Conservation (phyloP, 2,888 invertebrate genomes). For the Camptogramma bilineatum region DNA sequence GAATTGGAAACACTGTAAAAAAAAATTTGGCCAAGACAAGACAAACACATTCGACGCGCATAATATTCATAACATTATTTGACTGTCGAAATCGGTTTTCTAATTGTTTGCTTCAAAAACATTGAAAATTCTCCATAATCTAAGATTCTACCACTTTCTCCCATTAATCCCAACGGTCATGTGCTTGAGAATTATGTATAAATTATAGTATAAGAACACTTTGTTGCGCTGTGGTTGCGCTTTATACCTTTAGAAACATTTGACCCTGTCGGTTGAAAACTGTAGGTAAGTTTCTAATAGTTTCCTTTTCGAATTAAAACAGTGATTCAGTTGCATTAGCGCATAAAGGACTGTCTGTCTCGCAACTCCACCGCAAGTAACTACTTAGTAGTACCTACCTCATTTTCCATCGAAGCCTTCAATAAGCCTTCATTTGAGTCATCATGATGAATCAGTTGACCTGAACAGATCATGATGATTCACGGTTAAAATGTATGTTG, state of each 20-base stretch:
- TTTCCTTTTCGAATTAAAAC: slow-evolving; percentile 27
- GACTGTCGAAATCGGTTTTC: background rate
- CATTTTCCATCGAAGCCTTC: slow-evolving; percentile 41
- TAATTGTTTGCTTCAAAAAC: background rate
- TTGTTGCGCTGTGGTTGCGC: slow-evolving; percentile 8
- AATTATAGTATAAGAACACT: background rate
- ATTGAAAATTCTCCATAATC: background rate
- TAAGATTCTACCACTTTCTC: background rate
- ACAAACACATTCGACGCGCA: background rate
- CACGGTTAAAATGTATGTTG: slow-evolving; percentile 32
- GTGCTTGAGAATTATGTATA: background rate
- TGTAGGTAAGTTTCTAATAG: slow-evolving; percentile 29
- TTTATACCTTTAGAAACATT: slow-evolving; percentile 7
- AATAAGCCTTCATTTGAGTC: slow-evolving; percentile 40
- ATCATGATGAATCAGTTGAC: slow-evolving; percentile 42
- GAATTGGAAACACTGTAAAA: too few relatives aligned
- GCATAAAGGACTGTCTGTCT: slow-evolving; percentile 47
- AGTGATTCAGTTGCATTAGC: slow-evolving; percentile 53
- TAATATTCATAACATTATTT: too few relatives aligned
- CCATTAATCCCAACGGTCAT: background rate
- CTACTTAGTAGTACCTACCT: slow-evolving; percentile 13
- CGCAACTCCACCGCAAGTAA: slow-evolving; percentile 33
- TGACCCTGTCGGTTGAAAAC: slow-evolving; percentile 20
- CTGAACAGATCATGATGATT: slow-evolving; percentile 37
- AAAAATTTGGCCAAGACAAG: background rate